Evolutionary conservation across 2,113 vertebrate genomes (phyloP), one percentile per base, ranked within the genome.

Genomic region (Aythya baeri): DNA sequence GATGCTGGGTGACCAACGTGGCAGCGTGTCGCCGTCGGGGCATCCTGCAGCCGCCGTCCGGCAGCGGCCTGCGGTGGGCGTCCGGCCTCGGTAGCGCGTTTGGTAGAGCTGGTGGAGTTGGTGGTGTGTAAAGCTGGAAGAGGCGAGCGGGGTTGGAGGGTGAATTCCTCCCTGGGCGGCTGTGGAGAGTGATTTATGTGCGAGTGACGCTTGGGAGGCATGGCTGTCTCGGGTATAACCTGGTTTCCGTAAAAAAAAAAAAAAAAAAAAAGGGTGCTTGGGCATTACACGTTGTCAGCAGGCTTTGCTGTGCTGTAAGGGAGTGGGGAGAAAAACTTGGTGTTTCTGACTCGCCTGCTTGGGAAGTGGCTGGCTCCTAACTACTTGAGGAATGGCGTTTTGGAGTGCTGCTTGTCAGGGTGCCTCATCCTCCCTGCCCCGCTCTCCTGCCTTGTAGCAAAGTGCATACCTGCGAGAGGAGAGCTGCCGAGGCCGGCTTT

Each of bases 351-450:
- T 63, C 81, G 55, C 10, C 22, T 66, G 2, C 62, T 84, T 50
- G 1, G 8, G 88, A 94, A 89, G 50, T 57, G 0, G 7, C 83
- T 79, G 91, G 44, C 74, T 83, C 80, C 54, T 75, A 82, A 67
- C 57, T 94, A 66, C 95, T 89, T 92, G 73, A 94, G 86, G 88
- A 94, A 94, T 65, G 86, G 73, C 38, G 89, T 80, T 81, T 94
- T 0, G 1, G 49, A 71, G 85, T 70, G 54, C 66, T 74, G 25
- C 68, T 77, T 58, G 67, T 83, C 71, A 80, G 65, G 94, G 44
- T 75, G 82, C 63, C 67, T 85, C 50, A 26, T 92, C 70, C 38
- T 91, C 79, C 73, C 0, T 0, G 63, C 25, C 4, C 0, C 0
- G 0, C 23, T 68, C 49, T 81, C 65, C 70, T 36, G 50, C 70